A percentile compares a stretch with the other conserved stretches of the same genome.
Conservation (phyloP, 2,888 invertebrate species). For the Leucoma salicis region DNA sequence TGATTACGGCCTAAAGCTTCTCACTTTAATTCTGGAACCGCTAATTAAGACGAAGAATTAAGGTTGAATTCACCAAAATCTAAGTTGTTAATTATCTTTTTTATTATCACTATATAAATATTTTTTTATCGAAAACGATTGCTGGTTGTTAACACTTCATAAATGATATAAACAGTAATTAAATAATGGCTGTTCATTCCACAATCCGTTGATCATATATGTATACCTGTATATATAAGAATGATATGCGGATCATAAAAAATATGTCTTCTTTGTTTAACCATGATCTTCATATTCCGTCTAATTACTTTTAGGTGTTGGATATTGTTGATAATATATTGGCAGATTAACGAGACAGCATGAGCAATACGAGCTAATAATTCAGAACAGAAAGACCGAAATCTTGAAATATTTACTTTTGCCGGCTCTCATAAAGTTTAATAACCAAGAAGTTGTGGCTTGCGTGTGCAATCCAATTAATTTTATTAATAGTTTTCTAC, state of each 20-base stretch:
- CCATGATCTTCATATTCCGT: slow-evolving; percentile 38
- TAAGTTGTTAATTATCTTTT: no score
- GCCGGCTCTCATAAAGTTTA: slow-evolving; percentile 32
- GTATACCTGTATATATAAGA: no score
- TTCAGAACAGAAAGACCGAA: slow-evolving; percentile 32
- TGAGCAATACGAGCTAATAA: slow-evolving; percentile 35
- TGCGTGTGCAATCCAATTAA: slow-evolving; percentile 37
- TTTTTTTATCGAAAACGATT: no score
- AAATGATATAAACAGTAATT: no score
- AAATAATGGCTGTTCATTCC: no score
- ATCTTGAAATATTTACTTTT: slow-evolving; percentile 28
- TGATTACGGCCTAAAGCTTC: slow-evolving; percentile 56
- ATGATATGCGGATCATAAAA: no score
- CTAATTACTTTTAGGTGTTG: slow-evolving; percentile 42
- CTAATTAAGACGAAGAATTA: slow-evolving; percentile 40
- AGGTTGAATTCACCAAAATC: slow-evolving; percentile 18
- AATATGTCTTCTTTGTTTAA: slow-evolving; percentile 35
- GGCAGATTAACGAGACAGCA: slow-evolving; percentile 33
- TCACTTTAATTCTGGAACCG: slow-evolving; percentile 38
- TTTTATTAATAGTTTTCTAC: slow-evolving; percentile 39
- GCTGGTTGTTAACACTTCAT: no score
- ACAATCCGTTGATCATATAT: no score
- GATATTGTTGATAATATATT: slow-evolving; percentile 43
- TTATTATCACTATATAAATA: no score
- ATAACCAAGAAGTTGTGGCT: slow-evolving; percentile 29